Conservation (phyloP, 2,113 vertebrate genomes). For the Crocuta crocuta region DNA sequence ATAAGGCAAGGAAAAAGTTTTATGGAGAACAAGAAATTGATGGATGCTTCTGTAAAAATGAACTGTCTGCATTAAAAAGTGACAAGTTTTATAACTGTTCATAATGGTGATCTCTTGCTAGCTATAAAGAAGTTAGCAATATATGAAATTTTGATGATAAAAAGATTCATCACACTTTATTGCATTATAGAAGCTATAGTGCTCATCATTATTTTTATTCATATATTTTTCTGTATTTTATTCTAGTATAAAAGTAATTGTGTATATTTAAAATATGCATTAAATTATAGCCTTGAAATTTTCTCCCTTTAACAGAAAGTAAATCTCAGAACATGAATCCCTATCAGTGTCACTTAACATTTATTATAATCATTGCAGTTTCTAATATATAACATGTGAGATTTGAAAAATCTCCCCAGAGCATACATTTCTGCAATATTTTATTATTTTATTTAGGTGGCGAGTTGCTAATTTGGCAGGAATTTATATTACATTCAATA, state of each 20-base stretch:
- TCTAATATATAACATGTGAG: background rate
- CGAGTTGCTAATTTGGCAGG: background rate
- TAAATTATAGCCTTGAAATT: background rate
- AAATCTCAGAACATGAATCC: background rate
- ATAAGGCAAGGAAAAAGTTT: conserved; percentile 58
- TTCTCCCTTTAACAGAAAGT: background rate
- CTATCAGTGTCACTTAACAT: background rate
- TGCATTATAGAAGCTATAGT: conserved; percentile 59
- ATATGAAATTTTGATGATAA: conserved; percentile 64
- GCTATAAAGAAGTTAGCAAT: conserved; percentile 69
- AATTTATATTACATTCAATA: background rate
- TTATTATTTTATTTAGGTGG: background rate
- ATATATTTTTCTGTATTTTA: conserved; percentile 49
- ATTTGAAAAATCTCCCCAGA: background rate
- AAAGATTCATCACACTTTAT: conserved; percentile 54
- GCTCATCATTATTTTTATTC: conserved; percentile 60
- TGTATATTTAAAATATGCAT: conserved; percentile 13
- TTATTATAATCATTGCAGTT: background rate
- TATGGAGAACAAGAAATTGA: conserved; percentile 72
- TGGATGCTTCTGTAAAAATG: conserved; percentile 67
- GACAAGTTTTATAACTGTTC: conserved; percentile 70
- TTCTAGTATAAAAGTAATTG: conserved; percentile 42
- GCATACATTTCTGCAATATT: background rate
- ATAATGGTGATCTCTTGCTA: conserved; percentile 78
- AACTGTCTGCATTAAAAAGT: conserved; percentile 73